Percentiles rank a stretch among this genome's conserved stretches.
Evolutionary conservation across 2,113 vertebrate genomes (phyloP).

Genomic region (Peromyscus californicus): DNA sequence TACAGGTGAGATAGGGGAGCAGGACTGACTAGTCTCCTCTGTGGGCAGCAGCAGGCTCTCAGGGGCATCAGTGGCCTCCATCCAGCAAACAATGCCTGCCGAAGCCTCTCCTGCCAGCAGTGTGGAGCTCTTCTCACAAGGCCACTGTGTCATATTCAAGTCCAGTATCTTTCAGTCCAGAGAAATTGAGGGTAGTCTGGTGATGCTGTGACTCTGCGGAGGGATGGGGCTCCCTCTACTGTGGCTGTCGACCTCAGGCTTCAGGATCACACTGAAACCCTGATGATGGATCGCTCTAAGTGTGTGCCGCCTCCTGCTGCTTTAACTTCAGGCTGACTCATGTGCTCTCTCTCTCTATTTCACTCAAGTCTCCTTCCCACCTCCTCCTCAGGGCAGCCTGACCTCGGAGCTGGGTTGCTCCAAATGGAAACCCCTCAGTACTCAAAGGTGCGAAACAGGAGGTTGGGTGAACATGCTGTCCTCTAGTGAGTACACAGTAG

Average conservation of each 20-base stretch:
- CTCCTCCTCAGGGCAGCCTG: background rate
- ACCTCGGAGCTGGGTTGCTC: background rate
- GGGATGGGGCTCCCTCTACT: background rate
- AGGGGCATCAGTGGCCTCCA: background rate
- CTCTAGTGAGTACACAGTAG: background rate
- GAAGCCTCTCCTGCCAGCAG: background rate
- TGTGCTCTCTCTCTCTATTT: accelerated
- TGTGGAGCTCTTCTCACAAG: background rate
- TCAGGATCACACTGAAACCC: background rate
- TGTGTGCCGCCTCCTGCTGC: accelerated
- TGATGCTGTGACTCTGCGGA: background rate
- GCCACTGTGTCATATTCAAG: background rate
- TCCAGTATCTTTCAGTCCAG: background rate
- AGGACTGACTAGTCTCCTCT: background rate
- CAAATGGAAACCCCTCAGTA: background rate
- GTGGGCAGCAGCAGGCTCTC: background rate
- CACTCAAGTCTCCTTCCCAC: background rate
- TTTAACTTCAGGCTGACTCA: conserved; percentile 20
- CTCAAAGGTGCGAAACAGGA: background rate
- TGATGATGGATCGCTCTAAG: background rate
- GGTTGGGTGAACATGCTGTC: no score
- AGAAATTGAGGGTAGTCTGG: background rate
- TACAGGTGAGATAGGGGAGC: background rate
- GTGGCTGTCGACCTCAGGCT: background rate
- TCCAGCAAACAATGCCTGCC: background rate